Evolutionary conservation across 1,140 invertebrate genomes (phyloP).

Genomic region (Lepidostoma basale): DNA sequence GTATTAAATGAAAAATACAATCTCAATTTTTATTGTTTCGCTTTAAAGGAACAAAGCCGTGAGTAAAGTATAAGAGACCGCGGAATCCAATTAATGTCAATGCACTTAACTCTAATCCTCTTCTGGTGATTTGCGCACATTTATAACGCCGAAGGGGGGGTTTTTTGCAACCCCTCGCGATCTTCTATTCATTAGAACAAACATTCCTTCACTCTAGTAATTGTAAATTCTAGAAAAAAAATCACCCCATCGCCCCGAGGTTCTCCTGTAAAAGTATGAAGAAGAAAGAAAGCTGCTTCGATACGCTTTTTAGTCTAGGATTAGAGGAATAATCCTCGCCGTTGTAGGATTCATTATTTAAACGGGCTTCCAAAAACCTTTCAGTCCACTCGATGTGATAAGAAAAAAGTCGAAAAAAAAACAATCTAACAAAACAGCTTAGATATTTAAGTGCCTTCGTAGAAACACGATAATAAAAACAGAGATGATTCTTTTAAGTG

Average conservation of each 20-base stretch:
- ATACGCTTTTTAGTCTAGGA: constrained; percentile 18
- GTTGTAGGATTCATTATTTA: constrained; percentile 19
- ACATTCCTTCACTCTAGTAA: constrained; percentile 14
- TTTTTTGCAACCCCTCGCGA: not conserved
- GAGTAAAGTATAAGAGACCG: constrained; percentile 28
- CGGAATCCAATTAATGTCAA: constrained; percentile 41
- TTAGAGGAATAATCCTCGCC: constrained; percentile 26
- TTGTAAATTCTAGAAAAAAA: constrained; percentile 11
- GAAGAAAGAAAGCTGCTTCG: constrained; percentile 20
- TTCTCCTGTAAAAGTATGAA: not conserved
- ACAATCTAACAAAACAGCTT: no score
- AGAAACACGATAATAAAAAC: no score
- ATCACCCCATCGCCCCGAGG: not conserved
- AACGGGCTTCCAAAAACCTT: not conserved
- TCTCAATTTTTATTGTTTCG: not conserved
- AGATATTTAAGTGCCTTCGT: no score
- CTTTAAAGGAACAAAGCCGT: constrained; percentile 6
- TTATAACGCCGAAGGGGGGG: constrained; percentile 18
- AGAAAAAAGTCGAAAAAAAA: no score
- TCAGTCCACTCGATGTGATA: no score
- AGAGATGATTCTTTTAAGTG: no score
- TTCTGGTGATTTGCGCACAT: constrained; percentile 31
- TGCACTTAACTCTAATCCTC: constrained; percentile 38
- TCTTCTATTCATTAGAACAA: constrained; percentile 13
- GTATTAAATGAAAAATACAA: no score